These are phyloP conservation scores for Anguilla japonica DNA, from an alignment of 2,113 vertebrate species.

Conservation along the genomic window DNA sequence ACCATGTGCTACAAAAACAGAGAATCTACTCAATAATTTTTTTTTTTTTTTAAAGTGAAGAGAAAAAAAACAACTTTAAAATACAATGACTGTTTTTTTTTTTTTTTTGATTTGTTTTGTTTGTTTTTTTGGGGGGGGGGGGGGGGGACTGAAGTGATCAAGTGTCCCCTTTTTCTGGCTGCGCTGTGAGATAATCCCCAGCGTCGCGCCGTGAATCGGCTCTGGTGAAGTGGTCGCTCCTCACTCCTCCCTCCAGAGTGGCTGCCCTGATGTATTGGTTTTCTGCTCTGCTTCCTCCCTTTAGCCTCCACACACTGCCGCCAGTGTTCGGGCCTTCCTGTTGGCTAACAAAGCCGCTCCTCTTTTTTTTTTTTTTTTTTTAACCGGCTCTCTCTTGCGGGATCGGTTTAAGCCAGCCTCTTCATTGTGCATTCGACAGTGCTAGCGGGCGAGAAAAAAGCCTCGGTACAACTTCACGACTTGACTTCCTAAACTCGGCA, in stretches of 20 bases:
- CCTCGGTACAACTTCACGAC: constrained; percentile 54
- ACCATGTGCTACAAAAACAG: not conserved
- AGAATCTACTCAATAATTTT: not conserved
- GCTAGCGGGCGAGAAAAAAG: constrained; percentile 36
- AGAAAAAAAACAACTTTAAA: not conserved
- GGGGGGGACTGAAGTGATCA: not conserved
- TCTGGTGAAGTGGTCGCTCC: constrained; percentile 1
- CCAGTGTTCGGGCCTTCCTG: constrained; percentile 64
- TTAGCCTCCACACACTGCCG: constrained; percentile 51
- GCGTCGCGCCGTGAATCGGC: not conserved
- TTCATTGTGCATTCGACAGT: constrained; percentile 64
- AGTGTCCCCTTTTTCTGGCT: not conserved
- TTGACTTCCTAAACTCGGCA: constrained; percentile 56
- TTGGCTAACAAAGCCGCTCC: constrained; percentile 59
- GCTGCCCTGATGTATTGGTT: constrained; percentile 49
- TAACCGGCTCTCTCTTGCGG: constrained; percentile 53
- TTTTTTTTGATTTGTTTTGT: not conserved
- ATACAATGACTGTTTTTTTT: too few species aligned
- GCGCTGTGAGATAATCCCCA: not conserved
- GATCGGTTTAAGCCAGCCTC: constrained; percentile 34
- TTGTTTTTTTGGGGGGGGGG: not conserved
- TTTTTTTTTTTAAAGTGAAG: not conserved
- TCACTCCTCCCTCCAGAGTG: constrained; percentile 12
- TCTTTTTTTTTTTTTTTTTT: constrained; percentile 36
- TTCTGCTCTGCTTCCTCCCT: constrained; percentile 49